phyloP scores from a whole-genome alignment of 2,797 vertebrate genomes.

The Australoheros facetus region DNA sequence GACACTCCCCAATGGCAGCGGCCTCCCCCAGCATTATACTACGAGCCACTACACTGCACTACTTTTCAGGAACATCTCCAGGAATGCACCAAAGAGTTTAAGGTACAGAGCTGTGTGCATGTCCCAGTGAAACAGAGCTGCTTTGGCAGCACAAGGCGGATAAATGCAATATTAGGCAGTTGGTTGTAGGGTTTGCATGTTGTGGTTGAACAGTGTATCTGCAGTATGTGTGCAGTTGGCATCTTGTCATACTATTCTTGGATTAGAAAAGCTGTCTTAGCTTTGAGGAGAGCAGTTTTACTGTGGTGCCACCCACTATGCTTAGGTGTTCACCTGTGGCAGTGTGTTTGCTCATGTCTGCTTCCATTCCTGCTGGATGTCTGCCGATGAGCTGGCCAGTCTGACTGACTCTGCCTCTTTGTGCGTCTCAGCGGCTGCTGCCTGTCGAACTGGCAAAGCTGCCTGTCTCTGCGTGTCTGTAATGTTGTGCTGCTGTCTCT shows the following conservation, averaged over 20 bases:
- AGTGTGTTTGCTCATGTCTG: slow-evolving; percentile 39
- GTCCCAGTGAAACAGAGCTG: not conserved
- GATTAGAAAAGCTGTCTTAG: slow-evolving; percentile 34
- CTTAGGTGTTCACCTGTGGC: slow-evolving; percentile 51
- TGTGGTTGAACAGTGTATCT: not conserved
- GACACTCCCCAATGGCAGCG: not conserved
- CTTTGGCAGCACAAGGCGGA: not conserved
- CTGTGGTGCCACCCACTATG: slow-evolving; percentile 30
- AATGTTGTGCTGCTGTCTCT: slow-evolving; percentile 20
- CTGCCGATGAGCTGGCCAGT: slow-evolving; percentile 39
- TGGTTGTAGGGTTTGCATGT: not conserved
- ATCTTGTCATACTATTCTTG: slow-evolving; percentile 3
- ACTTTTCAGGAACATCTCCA: not conserved
- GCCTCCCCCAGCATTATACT: not conserved
- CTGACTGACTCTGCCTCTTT: slow-evolving; percentile 42
- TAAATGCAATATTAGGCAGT: not conserved
- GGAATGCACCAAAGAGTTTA: not conserved
- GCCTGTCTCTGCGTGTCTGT: slow-evolving; percentile 7
- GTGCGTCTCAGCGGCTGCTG: slow-evolving; percentile 34
- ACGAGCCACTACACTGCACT: not conserved
- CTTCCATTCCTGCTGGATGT: slow-evolving; percentile 41
- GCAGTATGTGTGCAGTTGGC: not conserved
- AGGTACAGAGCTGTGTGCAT: not conserved
- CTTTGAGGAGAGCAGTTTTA: slow-evolving; percentile 17
- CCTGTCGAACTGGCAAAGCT: slow-evolving; percentile 43